A percentile compares a stretch with the other conserved stretches of the same genome.
phyloP scores from a whole-genome alignment of 2,113 vertebrate species.

The Pluvialis apricaria region DNA sequence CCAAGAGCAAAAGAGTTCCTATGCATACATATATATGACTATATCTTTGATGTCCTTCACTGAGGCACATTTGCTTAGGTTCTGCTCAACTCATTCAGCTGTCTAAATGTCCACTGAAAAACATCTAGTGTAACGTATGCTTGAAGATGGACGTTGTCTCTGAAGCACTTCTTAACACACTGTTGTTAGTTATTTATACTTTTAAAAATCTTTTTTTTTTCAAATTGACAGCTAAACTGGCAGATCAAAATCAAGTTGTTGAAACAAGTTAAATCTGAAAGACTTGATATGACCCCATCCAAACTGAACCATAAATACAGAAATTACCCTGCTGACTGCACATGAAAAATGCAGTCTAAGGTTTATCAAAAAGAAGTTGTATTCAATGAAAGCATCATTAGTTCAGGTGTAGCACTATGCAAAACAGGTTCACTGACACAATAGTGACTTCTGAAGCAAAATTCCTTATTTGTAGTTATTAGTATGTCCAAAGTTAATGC shows the following conservation, averaged over 20 bases:
- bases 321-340: background rate
- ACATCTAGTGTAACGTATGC: background rate
- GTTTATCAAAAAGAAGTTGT: background rate
- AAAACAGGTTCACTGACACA: background rate
- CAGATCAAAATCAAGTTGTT: background rate
- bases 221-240: background rate
- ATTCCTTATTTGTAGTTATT: background rate
- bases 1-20: background rate
- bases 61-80: background rate
- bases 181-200: background rate
- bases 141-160: background rate
- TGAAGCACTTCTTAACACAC: background rate
- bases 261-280: background rate
- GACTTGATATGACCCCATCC: background rate
- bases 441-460: background rate
- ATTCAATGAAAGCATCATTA: background rate
- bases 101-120: background rate
- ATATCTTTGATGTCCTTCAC: background rate
- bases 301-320: background rate
- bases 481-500: background rate
- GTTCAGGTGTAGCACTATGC: background rate
- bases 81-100: background rate
- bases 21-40: rapidly evolving
- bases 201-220: background rate
- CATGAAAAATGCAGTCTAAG: background rate